A percentile compares a stretch with the other conserved stretches of the same genome.
These are phyloP conservation scores for Pelmatolapia mariae DNA, from an alignment of 2,113 vertebrate species.

Conservation along the genomic window DNA sequence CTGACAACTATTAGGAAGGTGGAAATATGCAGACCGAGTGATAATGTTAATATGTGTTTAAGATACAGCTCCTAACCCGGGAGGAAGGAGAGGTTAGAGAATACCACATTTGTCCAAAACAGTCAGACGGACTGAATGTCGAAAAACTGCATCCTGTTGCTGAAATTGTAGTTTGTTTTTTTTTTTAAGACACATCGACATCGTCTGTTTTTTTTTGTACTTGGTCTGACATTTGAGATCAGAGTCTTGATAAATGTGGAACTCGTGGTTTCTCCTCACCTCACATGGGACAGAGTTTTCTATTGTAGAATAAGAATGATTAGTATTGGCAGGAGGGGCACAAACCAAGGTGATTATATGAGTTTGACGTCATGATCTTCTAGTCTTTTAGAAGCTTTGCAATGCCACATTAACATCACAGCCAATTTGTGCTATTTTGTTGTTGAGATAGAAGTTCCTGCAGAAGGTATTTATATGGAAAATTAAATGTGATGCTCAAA, in stretches of 20 bases:
- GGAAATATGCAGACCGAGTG: neutral
- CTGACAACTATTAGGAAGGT: neutral
- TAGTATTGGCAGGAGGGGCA: neutral
- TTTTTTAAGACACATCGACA: neutral
- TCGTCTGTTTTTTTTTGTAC: neutral
- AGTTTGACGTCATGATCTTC: neutral
- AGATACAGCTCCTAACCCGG: neutral
- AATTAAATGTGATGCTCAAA: fast-evolving
- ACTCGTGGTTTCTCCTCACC: neutral
- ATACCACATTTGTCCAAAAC: neutral
- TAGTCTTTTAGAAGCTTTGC: neutral
- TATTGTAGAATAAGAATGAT: neutral
- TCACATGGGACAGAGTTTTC: neutral
- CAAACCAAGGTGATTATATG: neutral
- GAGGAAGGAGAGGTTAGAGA: neutral
- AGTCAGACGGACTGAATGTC: neutral
- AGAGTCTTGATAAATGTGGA: neutral
- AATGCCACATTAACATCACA: neutral
- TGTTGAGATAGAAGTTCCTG: neutral
- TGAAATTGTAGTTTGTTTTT: neutral
- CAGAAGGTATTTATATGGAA: neutral
- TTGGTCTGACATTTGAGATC: neutral
- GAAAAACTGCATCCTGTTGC: neutral
- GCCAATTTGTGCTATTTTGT: neutral
- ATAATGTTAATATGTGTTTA: neutral